Conservation (phyloP, 2,797 vertebrate species). For the Strix occidentalis region DNA sequence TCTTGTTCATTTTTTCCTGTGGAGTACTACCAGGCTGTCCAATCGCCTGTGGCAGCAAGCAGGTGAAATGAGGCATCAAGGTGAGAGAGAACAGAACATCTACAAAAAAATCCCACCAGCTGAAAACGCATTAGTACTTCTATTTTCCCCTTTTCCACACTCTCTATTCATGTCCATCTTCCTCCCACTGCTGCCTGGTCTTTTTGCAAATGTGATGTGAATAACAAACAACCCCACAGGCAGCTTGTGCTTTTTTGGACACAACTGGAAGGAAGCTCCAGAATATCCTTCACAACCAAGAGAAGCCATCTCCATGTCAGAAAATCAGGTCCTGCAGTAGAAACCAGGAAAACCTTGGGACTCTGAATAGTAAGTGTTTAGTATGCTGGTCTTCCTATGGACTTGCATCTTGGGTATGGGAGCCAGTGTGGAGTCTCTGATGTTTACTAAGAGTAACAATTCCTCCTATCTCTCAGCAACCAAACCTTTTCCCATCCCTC, state of each 20-base stretch:
- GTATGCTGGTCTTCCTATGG: not conserved
- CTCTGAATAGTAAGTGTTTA: not conserved
- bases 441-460: not conserved
- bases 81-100: slow-evolving; percentile 4
- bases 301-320: not conserved
- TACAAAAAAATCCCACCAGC: not conserved
- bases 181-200: not conserved
- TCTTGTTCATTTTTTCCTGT: slow-evolving; percentile 15
- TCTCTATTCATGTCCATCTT: not conserved
- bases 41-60: not conserved
- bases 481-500: not conserved
- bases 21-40: not conserved
- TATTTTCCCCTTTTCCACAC: not conserved
- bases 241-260: not conserved
- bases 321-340: not conserved
- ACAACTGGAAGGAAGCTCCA: not conserved
- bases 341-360: not conserved
- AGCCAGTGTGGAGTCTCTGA: not conserved
- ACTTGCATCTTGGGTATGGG: not conserved
- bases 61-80: slow-evolving; percentile 45
- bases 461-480: not conserved
- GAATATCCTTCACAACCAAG: not conserved
- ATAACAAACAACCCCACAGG: not conserved
- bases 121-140: not conserved
- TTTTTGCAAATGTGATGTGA: not conserved